Evolutionary conservation across 2,797 vertebrate species (phyloP), one percentile per base, ranked within the genome.

Genomic region (Danio aesculapii): DNA sequence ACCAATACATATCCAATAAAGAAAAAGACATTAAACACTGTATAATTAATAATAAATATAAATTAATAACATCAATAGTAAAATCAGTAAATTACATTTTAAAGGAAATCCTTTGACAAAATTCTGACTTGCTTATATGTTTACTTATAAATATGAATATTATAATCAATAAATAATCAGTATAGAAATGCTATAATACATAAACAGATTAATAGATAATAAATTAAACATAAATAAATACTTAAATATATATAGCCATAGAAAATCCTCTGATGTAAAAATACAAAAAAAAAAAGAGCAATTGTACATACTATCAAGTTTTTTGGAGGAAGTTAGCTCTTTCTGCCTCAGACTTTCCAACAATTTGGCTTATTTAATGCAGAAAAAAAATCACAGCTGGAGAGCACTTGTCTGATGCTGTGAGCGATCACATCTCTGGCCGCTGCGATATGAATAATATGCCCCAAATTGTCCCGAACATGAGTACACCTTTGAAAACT

Each of bases 301-400:
- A 46, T 7, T 19, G 9, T 43, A 66, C 63, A 66, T 66, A 7
- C 6, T 19, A n/a, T 41, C 49, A 69, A 14, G 21, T 41, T 69
- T 68, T 52, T 52, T 19, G 66, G 43, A 13, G 49, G 21, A 47
- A 41, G 21, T 62, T 73, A 81, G 88, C 86, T 89, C 89, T 87
- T 87, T 46, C 84, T 77, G 77, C 50, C 84, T 86, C 58, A 66
- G 77, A 80, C 84, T 79, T 73, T 84, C 85, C 82, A 68, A 81
- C 49, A 82, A 75, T 85, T 68, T 21, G 52, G 57, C 44, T 85
- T 77, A 88, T 91, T 91, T 93, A 83, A 86, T 84, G 85, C 13
- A 79, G 69, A 86, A 81, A 84, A 75, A 79, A 82, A 82, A 84
- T 83, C 75, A 75, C 83, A 85, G 78, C 68, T 68, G 81, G 83